Base-by-base conservation (phyloP, 2,797 vertebrate species). In the Morus bassanus region DNA sequence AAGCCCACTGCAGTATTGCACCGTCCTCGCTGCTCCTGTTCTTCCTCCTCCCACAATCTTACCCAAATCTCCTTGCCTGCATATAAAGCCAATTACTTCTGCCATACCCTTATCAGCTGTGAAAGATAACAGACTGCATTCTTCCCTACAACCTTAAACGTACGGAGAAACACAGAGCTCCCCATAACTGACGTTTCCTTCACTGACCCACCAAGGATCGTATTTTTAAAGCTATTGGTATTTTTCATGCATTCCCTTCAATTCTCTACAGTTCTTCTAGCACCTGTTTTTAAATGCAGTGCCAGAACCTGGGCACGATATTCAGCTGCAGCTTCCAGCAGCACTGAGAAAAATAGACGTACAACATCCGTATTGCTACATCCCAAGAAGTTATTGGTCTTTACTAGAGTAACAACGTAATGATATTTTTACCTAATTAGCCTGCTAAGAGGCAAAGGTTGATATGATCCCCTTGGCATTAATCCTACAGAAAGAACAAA, bases 401-500 rank as follows among this genome's bases (percentile, higher is more conserved):
- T 3, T 18, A 18, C 46, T 18, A 33, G 35, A 27, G 51, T 0
- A 65, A 85, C n/a, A 25, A 11, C 6, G 0, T 22, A 37, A 33
- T 0, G 7, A 2, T 15, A 28, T 9, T 76, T 57, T 63, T 50
- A 63, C n/a, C 54, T 41, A 17, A 41, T 56, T 19, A 48, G 45
- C 46, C 65, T 19, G 18, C 18, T 53, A 18, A 0, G 1, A 45
- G 18, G 63, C 70, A 82, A 60, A 60, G 59, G 56, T 12, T 13
- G 65, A 63, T 7, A n/a, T 0, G 12, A 75, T 14, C 30, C 45
- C 23, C 65, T 35, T 2, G 6, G 50, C 0, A 0, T 46, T 61
- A 63, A 8, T 69, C 39, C 10, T 45, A 23, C 67, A 68, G 72
- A 25, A 53, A 57, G 75, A 81, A 59, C 22, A 4, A 39, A 54